Conservation (phyloP, 2,888 invertebrate genomes). For the Psylliodes chrysocephalus region DNA sequence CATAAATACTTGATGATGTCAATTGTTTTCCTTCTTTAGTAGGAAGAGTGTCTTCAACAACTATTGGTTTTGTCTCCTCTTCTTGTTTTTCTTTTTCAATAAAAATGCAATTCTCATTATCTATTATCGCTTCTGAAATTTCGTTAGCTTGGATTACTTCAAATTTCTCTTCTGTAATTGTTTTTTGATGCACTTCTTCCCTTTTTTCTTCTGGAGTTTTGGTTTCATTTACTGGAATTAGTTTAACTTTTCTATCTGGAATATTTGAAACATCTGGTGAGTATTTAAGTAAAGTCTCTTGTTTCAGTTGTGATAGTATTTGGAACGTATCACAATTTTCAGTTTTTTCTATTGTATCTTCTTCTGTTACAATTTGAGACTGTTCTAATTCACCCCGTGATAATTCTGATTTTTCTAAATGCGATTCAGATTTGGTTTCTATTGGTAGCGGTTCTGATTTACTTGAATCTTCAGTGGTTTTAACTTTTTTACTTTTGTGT, state of each 20-base stretch:
- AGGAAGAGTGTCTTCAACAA: neutral
- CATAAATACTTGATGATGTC: neutral
- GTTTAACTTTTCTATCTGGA: conserved; percentile 29
- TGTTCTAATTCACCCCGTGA: neutral
- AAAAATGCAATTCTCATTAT: conserved; percentile 1
- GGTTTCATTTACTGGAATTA: neutral
- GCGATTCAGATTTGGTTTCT: neutral
- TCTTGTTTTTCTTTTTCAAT: conserved; percentile 2
- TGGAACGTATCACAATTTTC: neutral
- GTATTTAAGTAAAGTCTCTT: conserved; percentile 48
- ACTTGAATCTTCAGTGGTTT: neutral
- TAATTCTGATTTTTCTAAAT: neutral
- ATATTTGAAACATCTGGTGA: conserved; percentile 42
- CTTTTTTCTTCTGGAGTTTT: conserved; percentile 11
- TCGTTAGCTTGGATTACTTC: conserved; percentile 1
- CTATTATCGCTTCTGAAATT: neutral
- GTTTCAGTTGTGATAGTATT: conserved; percentile 43
- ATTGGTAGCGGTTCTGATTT: neutral
- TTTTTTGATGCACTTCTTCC: neutral
- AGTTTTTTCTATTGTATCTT: neutral
- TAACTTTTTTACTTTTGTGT: conserved; percentile 2
- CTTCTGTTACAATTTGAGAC: neutral
- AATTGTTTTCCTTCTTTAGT: neutral
- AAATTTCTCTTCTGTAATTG: neutral
- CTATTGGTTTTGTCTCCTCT: neutral